Evolutionary conservation across 1,140 invertebrate species (phyloP).

Genomic region (Drosophila carrolli): DNA sequence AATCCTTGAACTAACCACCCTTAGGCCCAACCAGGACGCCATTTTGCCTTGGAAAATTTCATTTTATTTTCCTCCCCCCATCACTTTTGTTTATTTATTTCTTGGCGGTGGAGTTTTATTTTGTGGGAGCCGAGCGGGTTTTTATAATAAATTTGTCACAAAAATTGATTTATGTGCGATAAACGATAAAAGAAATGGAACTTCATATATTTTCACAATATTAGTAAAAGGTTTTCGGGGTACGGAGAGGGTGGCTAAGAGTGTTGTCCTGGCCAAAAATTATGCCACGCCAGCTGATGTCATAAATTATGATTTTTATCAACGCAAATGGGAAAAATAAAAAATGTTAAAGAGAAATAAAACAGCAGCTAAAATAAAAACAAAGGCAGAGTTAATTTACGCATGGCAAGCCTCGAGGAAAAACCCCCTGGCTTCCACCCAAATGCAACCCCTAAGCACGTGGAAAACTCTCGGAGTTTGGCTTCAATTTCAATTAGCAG

Average conservation of each 20-base stretch:
- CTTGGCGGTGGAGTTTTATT: conserved; percentile 31
- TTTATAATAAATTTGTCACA: conserved; percentile 84
- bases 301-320: conserved; percentile 84
- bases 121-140: conserved; percentile 46
- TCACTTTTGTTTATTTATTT: conserved; percentile 42
- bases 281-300: conserved; percentile 74
- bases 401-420: conserved; percentile 55
- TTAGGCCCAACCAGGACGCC: background rate
- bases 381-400: conserved; percentile 71
- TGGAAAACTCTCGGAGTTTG: conserved; percentile 23
- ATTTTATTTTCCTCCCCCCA: conserved; percentile 31
- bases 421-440: background rate
- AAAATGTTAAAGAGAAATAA: conserved; percentile 58
- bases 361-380: conserved; percentile 55
- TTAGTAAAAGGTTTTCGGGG: conserved; percentile 46
- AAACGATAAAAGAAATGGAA: conserved; percentile 78
- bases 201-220: conserved; percentile 64
- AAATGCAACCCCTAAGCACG: conserved; percentile 56
- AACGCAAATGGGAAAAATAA: conserved; percentile 79
- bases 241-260: conserved; percentile 21
- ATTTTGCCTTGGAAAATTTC: conserved; percentile 48
- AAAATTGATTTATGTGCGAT: conserved; percentile 84
- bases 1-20: conserved; percentile 17
- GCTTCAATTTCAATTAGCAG: conserved; percentile 64
- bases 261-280: conserved; percentile 51